Base-by-base conservation (phyloP, 1,140 invertebrate genomes). In the Elysia chlorotica region DNA sequence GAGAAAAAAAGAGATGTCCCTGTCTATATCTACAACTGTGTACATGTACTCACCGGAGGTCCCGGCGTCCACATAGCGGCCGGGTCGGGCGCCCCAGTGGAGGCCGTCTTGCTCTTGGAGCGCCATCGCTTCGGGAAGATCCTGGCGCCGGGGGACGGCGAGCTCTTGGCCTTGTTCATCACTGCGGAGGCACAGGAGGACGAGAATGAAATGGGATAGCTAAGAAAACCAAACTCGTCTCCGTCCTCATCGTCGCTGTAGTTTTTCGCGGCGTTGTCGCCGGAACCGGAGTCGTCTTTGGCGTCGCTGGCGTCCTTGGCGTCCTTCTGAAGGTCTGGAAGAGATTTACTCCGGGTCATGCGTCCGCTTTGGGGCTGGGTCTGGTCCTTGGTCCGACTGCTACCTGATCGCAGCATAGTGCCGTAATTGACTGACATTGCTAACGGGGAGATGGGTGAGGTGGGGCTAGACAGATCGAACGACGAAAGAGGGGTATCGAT, bases 151-250 rank as follows among this genome's bases (percentile, higher is more conserved):
- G 69, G 59, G 17, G 57, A 48, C n/a, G 69, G 37, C 23, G 69
- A 63, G n/a, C n/a, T n/a, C 71, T 80, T 81, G 65, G 76, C 77
- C 75, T 82, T 84, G 77, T 80, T 75, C 81, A 82, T 82, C 76
- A 75, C 81, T 81, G 81, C 23, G 67, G 73, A 76, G 74, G 71
- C 56, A 73, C 72, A 79, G 53, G 74, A 79, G 69, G 76, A 62
- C 21, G 67, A 56, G 23, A 69, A 56, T 63, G 74, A 61, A n/a
- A 77, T 78, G 0, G 78, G 71, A 68, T 78, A 77, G 65, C 76
- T 81, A 54, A 82, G 76, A 79, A 84, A 84, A 67, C 82, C 82
- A 78, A 80, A 82, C 65, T 84, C 81, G 71, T 84, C 82, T n/a
- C 79, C 81, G 70, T 84, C 82, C n/a, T 78, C 79, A 65, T 84